phyloP scores from a whole-genome alignment of 2,797 vertebrate species.

The Caiman crocodilus region DNA sequence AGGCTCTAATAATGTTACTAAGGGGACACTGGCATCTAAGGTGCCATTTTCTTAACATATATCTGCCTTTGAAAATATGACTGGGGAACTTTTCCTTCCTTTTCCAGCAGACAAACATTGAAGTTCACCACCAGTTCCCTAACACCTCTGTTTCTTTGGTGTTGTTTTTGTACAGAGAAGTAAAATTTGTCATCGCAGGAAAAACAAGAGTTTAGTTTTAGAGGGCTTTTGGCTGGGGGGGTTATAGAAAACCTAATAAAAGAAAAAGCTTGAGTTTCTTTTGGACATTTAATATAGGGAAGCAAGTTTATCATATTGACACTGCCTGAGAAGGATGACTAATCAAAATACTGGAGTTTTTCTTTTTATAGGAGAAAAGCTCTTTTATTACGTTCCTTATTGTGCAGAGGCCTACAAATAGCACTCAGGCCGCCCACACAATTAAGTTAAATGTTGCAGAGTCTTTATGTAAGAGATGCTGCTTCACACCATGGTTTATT shows the following conservation, averaged over 20 bases:
- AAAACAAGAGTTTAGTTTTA: not conserved
- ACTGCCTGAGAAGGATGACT: not conserved
- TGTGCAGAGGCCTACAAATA: not conserved
- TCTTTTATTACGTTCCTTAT: not conserved
- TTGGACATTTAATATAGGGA: not conserved
- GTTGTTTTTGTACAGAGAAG: not conserved
- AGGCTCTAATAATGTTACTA: not conserved
- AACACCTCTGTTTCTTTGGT: not conserved
- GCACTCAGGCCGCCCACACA: not conserved
- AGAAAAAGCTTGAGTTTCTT: not conserved
- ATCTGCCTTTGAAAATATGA: not conserved
- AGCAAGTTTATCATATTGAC: not conserved
- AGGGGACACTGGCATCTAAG: not conserved
- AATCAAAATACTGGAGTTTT: not conserved
- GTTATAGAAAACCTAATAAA: not conserved
- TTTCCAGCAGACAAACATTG: not conserved
- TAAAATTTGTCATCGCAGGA: not conserved
- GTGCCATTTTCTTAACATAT: not conserved
- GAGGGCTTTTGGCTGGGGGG: not conserved
- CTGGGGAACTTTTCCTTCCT: not conserved
- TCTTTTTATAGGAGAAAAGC: conserved; percentile 3
- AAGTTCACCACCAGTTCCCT: not conserved
- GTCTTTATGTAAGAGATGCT: not conserved
- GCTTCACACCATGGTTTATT: not conserved
- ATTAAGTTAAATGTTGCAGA: not conserved